Percentiles rank a stretch among this genome's conserved stretches.
phyloP scores from a whole-genome alignment of 2,797 vertebrate species.

The Tinamus major region DNA sequence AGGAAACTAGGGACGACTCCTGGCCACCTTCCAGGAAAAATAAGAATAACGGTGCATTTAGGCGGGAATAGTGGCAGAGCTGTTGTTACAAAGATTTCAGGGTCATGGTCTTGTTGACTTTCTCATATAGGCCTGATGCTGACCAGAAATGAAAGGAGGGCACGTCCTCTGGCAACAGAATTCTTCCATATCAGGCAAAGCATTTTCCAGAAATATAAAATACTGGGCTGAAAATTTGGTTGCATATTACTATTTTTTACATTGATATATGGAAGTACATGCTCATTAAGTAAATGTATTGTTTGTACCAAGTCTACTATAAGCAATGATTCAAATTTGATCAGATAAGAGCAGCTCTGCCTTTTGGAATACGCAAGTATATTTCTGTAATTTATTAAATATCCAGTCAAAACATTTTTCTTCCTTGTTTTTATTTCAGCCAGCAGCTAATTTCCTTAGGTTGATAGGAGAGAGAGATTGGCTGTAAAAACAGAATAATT shows the following conservation, averaged over 20 bases:
- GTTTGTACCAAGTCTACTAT: neutral
- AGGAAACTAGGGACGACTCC: neutral
- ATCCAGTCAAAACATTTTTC: neutral
- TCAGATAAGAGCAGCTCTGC: neutral
- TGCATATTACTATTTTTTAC: neutral
- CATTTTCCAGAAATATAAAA: neutral
- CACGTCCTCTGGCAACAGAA: neutral
- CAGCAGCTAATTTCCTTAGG: neutral
- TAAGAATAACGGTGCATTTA: neutral
- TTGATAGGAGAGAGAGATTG: neutral
- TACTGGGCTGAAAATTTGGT: neutral
- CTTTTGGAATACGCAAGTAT: neutral
- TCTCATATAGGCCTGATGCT: neutral
- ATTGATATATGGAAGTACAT: neutral
- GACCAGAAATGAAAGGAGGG: neutral
- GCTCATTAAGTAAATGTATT: neutral
- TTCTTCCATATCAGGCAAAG: neutral
- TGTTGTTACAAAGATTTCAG: neutral
- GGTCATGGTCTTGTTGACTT: neutral
- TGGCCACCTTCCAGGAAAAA: conserved; percentile 4
- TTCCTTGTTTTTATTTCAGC: neutral
- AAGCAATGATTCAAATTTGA: neutral
- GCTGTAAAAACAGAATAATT: neutral
- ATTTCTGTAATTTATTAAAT: neutral
- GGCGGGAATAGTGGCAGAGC: neutral